Conservation (phyloP, 2,113 vertebrate genomes). For the Ceyx margarethae region DNA sequence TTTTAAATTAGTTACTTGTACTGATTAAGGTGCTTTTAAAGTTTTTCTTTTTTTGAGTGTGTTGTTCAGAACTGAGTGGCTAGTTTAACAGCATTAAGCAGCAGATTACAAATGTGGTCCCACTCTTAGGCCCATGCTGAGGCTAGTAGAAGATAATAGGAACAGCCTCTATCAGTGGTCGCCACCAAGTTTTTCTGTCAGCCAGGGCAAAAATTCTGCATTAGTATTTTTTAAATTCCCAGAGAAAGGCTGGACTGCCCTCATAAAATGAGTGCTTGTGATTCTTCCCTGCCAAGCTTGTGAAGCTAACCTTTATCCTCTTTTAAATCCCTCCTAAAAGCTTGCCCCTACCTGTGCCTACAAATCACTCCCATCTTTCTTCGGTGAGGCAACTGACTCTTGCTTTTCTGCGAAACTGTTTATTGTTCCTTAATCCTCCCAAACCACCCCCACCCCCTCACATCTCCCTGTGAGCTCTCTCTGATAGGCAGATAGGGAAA, state of each 20-base stretch:
- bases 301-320: constrained; percentile 14
- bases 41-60: neutral
- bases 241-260: neutral
- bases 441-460: neutral
- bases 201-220: neutral
- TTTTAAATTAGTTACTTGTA: neutral
- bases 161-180: neutral
- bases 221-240: neutral
- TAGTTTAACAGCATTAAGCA: neutral
- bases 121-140: neutral
- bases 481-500: constrained; percentile 5
- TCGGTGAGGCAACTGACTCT: constrained; percentile 35
- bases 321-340: constrained; percentile 1
- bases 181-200: neutral
- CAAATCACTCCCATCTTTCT: constrained; percentile 34
- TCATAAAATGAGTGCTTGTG: neutral
- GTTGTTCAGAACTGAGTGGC: neutral
- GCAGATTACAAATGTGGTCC: neutral
- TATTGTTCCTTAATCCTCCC: constrained; percentile 31
- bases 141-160: neutral
- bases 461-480: neutral
- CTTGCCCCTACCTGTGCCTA: constrained; percentile 25
- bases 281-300: neutral
- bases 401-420: constrained; percentile 41
- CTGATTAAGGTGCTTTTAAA: neutral